Evolutionary conservation across 2,113 vertebrate genomes (phyloP).

Genomic region (Diadophis punctatus): DNA sequence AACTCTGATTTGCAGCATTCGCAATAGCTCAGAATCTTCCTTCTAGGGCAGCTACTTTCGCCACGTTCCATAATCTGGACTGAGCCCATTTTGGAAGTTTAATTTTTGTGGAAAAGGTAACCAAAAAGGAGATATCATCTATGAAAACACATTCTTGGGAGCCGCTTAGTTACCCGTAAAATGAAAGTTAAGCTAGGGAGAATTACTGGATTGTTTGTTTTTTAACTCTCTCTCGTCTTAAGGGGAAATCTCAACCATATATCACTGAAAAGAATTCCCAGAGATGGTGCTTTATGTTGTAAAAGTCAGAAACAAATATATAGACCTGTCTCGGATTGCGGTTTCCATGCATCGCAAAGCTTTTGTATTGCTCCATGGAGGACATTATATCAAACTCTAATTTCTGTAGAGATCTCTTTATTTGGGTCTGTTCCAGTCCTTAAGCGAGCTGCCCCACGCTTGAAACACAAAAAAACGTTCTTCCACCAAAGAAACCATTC

Average conservation of each 20-base stretch:
- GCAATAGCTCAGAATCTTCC: background rate
- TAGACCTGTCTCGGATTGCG: background rate
- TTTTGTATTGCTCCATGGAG: background rate
- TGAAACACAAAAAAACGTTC: background rate
- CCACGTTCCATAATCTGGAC: background rate
- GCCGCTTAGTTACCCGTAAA: background rate
- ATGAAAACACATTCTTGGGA: background rate
- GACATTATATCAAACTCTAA: background rate
- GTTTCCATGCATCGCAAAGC: conserved; percentile 21
- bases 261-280: conserved; percentile 45
- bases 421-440: background rate
- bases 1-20: background rate
- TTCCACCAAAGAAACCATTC: background rate
- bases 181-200: background rate
- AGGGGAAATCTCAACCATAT: conserved; percentile 47
- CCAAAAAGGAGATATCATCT: fast-evolving
- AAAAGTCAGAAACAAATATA: conserved; percentile 30
- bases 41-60: background rate
- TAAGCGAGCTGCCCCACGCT: background rate
- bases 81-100: background rate
- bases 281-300: conserved; percentile 14
- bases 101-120: background rate
- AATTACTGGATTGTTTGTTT: background rate
- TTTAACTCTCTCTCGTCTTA: conserved; percentile 39
- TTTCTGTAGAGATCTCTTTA: background rate